Conservation (phyloP, 2,113 vertebrate species). For the Zeus faber region DNA sequence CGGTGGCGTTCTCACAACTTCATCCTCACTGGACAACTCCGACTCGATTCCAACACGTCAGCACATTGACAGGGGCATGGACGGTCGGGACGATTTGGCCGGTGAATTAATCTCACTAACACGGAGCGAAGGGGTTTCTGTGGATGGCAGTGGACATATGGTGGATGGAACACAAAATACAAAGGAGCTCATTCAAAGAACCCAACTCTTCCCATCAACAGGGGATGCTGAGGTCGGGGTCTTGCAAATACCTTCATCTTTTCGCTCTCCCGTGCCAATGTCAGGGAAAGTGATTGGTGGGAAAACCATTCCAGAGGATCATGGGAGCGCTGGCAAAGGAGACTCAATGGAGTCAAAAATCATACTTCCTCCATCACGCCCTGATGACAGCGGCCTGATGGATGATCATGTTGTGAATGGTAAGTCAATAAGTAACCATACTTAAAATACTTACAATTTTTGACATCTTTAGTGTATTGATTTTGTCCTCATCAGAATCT, state of each 20-base stretch:
- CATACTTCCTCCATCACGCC: conserved; percentile 12
- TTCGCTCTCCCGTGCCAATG: not conserved
- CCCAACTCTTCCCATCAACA: not conserved
- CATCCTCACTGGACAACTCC: conserved; percentile 11
- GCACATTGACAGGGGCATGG: not conserved
- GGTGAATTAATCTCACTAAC: conserved; percentile 5
- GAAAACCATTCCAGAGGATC: conserved; percentile 5
- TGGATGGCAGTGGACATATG: conserved; percentile 33
- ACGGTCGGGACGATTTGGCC: not conserved
- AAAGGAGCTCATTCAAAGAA: not conserved
- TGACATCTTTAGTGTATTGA: too few species aligned
- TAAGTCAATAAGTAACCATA: conserved; percentile 14
- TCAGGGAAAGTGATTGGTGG: conserved; percentile 8
- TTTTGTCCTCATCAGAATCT: too few species aligned
- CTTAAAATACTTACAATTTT: too few species aligned
- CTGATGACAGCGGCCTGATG: too few species aligned
- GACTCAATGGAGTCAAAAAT: conserved; percentile 19
- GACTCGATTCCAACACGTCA: not conserved
- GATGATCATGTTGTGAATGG: conserved; percentile 22
- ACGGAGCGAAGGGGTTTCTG: conserved; percentile 14
- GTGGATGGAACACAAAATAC: not conserved
- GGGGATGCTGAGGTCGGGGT: not conserved
- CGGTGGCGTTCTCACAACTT: conserved; percentile 31
- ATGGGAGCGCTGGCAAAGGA: not conserved
- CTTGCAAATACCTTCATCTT: not conserved